Conservation (phyloP, 92 coral and sea anemone species). For the Porites evermanni region DNA sequence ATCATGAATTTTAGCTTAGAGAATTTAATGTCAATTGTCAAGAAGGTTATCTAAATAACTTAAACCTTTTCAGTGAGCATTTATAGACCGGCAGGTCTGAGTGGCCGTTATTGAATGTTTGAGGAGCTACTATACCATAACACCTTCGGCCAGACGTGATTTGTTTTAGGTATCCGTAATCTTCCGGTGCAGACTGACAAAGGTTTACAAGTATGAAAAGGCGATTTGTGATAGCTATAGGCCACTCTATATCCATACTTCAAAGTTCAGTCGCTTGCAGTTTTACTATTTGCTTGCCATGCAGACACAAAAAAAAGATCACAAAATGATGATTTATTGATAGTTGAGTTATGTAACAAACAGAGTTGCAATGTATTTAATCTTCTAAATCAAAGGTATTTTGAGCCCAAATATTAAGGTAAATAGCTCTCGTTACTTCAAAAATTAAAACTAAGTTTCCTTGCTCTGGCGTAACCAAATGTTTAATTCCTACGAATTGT, state of each 20-base stretch:
- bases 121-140: background rate
- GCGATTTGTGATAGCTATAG: conserved; percentile 37
- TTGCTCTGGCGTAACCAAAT: too few species aligned
- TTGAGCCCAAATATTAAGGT: background rate
- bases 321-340: background rate
- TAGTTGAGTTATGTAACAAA: too few species aligned
- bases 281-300: conserved; percentile 10
- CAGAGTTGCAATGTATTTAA: background rate
- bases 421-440: background rate
- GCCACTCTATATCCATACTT: background rate
- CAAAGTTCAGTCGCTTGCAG: background rate
- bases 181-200: conserved; percentile 49
- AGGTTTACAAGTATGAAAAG: conserved; percentile 37
- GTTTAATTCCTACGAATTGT: background rate
- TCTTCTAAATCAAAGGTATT: background rate
- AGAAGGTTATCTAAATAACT: conserved; percentile 9
- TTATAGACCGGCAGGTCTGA: conserved; percentile 7
- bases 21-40: conserved; percentile 3
- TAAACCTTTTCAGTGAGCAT: background rate
- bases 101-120: background rate
- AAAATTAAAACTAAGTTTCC: too few species aligned
- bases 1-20: background rate
- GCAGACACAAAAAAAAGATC: background rate
- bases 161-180: conserved; percentile 8
- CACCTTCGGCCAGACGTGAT: background rate